Base-by-base conservation (phyloP, 2,113 vertebrate genomes). In the Hystrix brachyura region DNA sequence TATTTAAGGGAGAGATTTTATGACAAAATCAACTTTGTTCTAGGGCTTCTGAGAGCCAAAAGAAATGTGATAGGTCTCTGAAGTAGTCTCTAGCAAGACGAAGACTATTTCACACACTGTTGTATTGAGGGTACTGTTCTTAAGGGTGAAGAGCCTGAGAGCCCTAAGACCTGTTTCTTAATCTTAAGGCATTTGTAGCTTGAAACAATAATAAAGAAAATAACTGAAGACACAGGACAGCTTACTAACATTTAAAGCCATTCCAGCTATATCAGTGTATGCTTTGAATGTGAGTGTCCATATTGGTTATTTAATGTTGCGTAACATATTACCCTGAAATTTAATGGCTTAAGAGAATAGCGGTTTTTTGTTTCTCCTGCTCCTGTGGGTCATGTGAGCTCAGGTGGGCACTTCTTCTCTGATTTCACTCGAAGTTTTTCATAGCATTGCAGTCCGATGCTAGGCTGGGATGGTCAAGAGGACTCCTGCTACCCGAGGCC, bases 171-270 rank as follows among this genome's bases (percentile, higher is more conserved):
- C 83, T 27, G 27, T 79, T 78, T 46, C 60, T 95, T 91, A 4
- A 23, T 34, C 48, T 91, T 85, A 86, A 87, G n/a, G 91, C 83
- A 4, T 79, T 87, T 94, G 74, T 87, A 79, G 17, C 94, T 86
- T 95, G 59, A 91, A 69, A 60, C 82, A 27, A 79, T 87, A 79
- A 87, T 88, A 55, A n/a, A n/a, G n/a, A 74, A 69, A 90, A 87
- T 87, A 72, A 87, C 81, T 96, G 74, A 87, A 83, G 76, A 80
- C 29, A 53, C 4, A 76, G n/a, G 32, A 94, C 14, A 82, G 17
- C 93, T 96, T 85, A 80, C 62, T 87, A 51, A 67, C 91, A 85
- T 76, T 94, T 91, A 88, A 93, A 84, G 38, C 43, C 17, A 78
- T 87, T 74, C 25, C 25, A 90, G 38, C 25, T 48, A 71, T 69